Percentiles rank a stretch among this genome's conserved stretches.
Evolutionary conservation across 2,797 vertebrate genomes (phyloP).

Genomic region (Poecilia gillii): DNA sequence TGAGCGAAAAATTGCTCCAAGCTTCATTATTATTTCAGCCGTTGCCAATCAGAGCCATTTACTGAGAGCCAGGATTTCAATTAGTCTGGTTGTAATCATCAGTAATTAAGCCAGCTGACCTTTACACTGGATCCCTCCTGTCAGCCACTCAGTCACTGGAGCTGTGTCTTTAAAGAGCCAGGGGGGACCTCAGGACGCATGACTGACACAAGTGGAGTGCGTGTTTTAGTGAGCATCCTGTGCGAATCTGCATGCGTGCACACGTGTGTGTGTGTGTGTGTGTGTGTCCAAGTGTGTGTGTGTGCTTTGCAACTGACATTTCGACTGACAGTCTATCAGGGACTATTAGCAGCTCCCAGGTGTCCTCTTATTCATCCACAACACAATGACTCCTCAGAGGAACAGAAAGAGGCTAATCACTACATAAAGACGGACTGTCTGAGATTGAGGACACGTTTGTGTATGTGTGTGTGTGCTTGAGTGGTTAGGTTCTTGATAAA

Average conservation of each 20-base stretch:
- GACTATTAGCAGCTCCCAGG: constrained; percentile 77
- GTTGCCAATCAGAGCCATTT: constrained; percentile 69
- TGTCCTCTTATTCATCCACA: constrained; percentile 72
- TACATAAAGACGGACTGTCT: constrained; percentile 62
- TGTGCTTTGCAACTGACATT: constrained; percentile 64
- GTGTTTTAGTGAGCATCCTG: constrained; percentile 14
- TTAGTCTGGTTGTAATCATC: constrained; percentile 68
- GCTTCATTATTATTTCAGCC: constrained; percentile 73
- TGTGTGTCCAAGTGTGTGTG: constrained; percentile 27
- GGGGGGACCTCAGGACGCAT: constrained; percentile 52
- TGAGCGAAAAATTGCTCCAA: constrained; percentile 51
- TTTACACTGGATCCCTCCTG: constrained; percentile 74
- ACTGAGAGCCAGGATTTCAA: constrained; percentile 75
- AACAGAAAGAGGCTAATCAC: constrained; percentile 70
- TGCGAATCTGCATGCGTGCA: constrained; percentile 4
- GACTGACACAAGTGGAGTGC: constrained; percentile 60
- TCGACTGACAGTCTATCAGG: constrained; percentile 71
- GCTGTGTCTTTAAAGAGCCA: constrained; percentile 51
- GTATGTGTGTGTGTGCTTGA: constrained; percentile 16
- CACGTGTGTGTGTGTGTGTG: constrained; percentile 8
- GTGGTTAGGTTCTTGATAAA: constrained; percentile 28
- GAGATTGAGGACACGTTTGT: constrained; percentile 44
- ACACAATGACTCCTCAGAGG: constrained; percentile 74
- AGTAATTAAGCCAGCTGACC: constrained; percentile 78
- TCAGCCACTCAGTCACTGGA: constrained; percentile 57